These are phyloP conservation scores for Coleophora flavipennella DNA, from an alignment of 2,888 invertebrate species.

Conservation along the genomic window DNA sequence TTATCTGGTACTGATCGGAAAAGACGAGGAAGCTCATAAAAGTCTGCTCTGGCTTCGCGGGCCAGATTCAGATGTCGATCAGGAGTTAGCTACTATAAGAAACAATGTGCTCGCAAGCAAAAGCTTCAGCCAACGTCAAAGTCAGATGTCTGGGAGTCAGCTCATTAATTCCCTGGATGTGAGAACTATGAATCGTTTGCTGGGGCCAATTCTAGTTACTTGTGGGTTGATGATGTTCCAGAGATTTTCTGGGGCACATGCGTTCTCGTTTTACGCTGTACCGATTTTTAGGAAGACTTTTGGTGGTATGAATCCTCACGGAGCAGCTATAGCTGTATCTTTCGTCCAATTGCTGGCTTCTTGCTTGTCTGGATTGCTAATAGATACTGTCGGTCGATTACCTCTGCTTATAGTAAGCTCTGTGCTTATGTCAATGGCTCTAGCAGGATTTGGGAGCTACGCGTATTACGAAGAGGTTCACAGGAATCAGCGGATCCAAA, in stretches of 20 bases:
- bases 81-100: constrained; percentile 80
- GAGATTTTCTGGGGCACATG: constrained; percentile 85
- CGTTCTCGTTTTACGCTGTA: constrained; percentile 89
- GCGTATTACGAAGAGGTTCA: constrained; percentile 84
- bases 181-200: constrained; percentile 58
- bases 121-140: constrained; percentile 62
- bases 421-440: constrained; percentile 87
- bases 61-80: constrained; percentile 82
- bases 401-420: constrained; percentile 88
- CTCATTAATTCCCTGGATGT: constrained; percentile 55
- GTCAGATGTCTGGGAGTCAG: constrained; percentile 56
- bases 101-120: constrained; percentile 76
- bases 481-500: constrained; percentile 66
- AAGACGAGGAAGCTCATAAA: constrained; percentile 75
- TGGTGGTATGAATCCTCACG: constrained; percentile 85
- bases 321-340: constrained; percentile 88
- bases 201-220: constrained; percentile 85
- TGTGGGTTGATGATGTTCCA: constrained; percentile 93
- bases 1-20: constrained; percentile 82
- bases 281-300: constrained; percentile 90
- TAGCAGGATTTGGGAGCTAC: constrained; percentile 88
- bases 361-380: constrained; percentile 83
- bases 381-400: constrained; percentile 88
- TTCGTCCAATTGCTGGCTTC: constrained; percentile 90
- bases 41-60: constrained; percentile 88